phyloP scores from a whole-genome alignment of 2,888 invertebrate genomes.

The Eupithecia vulgata region DNA sequence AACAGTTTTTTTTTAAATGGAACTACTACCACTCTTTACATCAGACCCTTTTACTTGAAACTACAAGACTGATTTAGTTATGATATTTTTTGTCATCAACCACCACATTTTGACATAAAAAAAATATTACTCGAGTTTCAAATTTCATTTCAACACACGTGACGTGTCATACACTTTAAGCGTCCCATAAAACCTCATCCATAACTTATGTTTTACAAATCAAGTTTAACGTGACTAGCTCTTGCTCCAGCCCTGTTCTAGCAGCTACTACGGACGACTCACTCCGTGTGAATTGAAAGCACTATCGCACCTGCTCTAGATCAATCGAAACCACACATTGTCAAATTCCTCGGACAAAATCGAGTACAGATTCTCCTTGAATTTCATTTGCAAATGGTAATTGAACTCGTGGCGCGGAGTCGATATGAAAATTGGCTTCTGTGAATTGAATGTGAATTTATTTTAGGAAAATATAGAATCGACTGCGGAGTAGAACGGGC shows the following conservation, averaged over 20 bases:
- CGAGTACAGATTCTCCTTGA: conserved; percentile 16
- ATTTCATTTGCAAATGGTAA: conserved; percentile 11
- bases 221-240: not conserved
- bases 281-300: conserved; percentile 59
- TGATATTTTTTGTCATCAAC: no score
- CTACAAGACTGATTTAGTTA: no score
- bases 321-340: conserved; percentile 59
- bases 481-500: not conserved
- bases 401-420: conserved; percentile 5
- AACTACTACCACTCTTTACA: no score
- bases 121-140: no score
- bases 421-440: not conserved
- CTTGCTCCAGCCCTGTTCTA: not conserved
- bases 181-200: no score
- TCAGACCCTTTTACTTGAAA: no score
- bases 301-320: conserved; percentile 63
- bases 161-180: no score
- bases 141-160: no score
- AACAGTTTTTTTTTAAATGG: no score
- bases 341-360: conserved; percentile 38
- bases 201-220: no score
- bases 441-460: conserved; percentile 12
- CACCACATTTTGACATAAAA: no score
- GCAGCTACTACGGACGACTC: not conserved
- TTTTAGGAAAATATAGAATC: not conserved